phyloP scores from a whole-genome alignment of 92 coral and sea anemone species.

The Umimayanthus kanabou region DNA sequence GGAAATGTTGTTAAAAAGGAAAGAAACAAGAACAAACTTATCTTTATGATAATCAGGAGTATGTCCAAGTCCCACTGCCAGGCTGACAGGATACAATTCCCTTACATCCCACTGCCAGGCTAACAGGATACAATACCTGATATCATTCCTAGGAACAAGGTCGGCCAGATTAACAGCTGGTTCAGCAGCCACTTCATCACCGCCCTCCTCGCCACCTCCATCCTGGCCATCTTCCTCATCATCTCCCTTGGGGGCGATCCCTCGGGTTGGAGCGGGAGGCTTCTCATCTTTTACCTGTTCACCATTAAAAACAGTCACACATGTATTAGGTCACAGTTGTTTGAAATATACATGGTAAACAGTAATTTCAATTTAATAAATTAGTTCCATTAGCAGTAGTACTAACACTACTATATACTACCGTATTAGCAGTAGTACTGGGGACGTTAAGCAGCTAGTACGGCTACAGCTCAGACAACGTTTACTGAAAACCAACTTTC shows the following conservation, averaged over 20 bases:
- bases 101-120: too few relatives aligned
- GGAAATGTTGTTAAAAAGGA: too few relatives aligned
- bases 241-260: slow-evolving; percentile 64
- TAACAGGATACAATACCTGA: slow-evolving; percentile 61
- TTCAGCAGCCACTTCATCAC: slow-evolving; percentile 51
- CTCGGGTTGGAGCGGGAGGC: slow-evolving; percentile 91
- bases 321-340: not conserved
- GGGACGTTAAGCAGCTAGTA: too few relatives aligned
- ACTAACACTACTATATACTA: too few relatives aligned
- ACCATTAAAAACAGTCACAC: not conserved
- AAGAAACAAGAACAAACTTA: too few relatives aligned
- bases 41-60: too few relatives aligned
- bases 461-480: too few relatives aligned
- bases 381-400: not conserved
- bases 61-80: too few relatives aligned
- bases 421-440: too few relatives aligned
- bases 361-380: too few relatives aligned
- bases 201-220: slow-evolving; percentile 51
- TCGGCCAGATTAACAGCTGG: slow-evolving; percentile 83
- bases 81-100: slow-evolving; percentile 42
- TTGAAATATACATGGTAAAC: not conserved
- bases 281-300: slow-evolving; percentile 89
- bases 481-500: too few relatives aligned
- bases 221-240: slow-evolving; percentile 60
- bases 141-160: slow-evolving; percentile 93